A percentile compares a stretch with the other conserved stretches of the same genome.
phyloP scores from a whole-genome alignment of 2,113 vertebrate genomes.

The Gallinago media region DNA sequence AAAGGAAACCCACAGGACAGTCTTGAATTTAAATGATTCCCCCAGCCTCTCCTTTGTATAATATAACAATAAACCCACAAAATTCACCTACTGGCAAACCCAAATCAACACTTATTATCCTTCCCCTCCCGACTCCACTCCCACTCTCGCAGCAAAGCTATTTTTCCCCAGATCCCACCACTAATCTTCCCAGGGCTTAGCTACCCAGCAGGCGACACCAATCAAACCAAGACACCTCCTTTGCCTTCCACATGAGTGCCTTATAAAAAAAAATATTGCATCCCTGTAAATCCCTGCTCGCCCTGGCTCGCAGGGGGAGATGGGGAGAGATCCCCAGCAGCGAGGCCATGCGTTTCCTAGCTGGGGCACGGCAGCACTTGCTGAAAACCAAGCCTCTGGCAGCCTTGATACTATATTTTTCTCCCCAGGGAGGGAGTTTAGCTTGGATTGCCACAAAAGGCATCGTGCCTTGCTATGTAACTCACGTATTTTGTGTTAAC shows the following conservation, averaged over 20 bases:
- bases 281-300: background rate
- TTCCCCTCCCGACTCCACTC: background rate
- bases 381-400: background rate
- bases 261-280: background rate
- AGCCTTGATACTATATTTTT: background rate
- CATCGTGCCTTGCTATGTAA: background rate
- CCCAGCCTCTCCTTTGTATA: background rate
- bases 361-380: background rate
- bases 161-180: conserved; percentile 14
- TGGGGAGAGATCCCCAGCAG: background rate
- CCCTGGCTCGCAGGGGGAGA: background rate
- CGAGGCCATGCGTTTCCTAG: fast-evolving
- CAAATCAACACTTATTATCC: background rate
- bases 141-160: background rate
- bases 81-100: background rate
- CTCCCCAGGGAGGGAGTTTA: background rate
- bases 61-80: background rate
- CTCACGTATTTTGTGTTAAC: fast-evolving
- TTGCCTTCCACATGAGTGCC: background rate
- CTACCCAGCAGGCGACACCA: background rate
- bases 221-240: background rate
- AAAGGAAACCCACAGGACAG: background rate
- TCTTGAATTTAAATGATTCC: background rate
- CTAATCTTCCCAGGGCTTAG: conserved; percentile 22
- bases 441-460: background rate